These are phyloP conservation scores for Melanaphis sacchari DNA, from an alignment of 1,140 invertebrate genomes.

Conservation along the genomic window DNA sequence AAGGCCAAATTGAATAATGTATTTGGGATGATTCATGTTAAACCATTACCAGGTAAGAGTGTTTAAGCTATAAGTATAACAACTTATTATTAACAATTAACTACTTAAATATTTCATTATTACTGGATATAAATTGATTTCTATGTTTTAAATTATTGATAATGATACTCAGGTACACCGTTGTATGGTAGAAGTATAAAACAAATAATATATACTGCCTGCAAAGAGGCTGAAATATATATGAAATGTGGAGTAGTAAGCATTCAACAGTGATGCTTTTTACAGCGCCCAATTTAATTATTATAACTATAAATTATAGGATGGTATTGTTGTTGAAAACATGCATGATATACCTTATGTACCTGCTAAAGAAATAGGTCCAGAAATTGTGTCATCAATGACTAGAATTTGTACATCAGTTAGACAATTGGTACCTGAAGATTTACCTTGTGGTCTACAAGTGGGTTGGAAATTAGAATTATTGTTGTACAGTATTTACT, in stretches of 20 bases:
- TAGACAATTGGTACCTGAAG: constrained; percentile 64
- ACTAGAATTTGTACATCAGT: constrained; percentile 70
- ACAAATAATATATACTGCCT: constrained; percentile 68
- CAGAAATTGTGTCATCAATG: constrained; percentile 78
- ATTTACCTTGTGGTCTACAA: constrained; percentile 71
- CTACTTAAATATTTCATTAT: not conserved
- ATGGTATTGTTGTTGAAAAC: constrained; percentile 82
- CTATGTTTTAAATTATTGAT: not conserved
- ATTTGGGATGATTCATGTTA: constrained; percentile 81
- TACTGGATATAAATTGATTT: not conserved
- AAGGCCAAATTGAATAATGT: constrained; percentile 64
- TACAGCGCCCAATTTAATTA: too few species aligned
- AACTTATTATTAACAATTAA: too few species aligned
- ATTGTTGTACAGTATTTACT: not conserved
- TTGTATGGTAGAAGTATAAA: constrained; percentile 64
- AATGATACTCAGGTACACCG: constrained; percentile 69
- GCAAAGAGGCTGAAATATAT: constrained; percentile 71
- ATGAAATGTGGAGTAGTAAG: constrained; percentile 68
- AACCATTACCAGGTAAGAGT: constrained; percentile 72
- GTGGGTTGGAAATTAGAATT: constrained; percentile 61
- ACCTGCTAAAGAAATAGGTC: constrained; percentile 67
- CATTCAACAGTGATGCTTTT: constrained; percentile 57
- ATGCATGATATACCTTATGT: constrained; percentile 87
- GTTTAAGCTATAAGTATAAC: too few species aligned
- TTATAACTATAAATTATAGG: constrained; percentile 65